Evolutionary conservation across 2,888 invertebrate genomes (phyloP), one percentile per base, ranked within the genome.

Genomic region (Rhaphigaster nebulosa): DNA sequence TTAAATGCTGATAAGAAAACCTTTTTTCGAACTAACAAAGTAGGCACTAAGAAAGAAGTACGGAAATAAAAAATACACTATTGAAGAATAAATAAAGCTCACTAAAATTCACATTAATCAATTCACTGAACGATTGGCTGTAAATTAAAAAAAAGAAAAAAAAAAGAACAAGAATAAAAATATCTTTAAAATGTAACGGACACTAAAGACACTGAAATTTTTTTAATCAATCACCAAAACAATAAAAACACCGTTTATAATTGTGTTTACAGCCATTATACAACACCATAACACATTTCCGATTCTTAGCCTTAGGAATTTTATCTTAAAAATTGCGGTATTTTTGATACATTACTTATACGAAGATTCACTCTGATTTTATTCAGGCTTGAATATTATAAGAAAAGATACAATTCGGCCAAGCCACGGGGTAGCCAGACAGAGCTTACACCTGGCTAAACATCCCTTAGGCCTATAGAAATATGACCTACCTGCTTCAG

Each of bases 401-500:
- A 29, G 20, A 38, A 29, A 23, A 76, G 70, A 76, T 76, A 38
- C 23, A 38, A 70, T 60, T 70, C 3, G 34, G 13, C 1, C 34
- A 20, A 38, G 34, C 6, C 8, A 38, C 20, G 70, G 38, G 20
- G 38, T 3, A 29, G 38, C 8, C 34, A 76, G 70, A 76, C 70
- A 76, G 34, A 76, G 18, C 26, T n/a, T 45, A 29, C 89, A 89
- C 89, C 89, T 89, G 89, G 89, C 65, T 60, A 89, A 89, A 89
- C 89, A 89, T 89, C 89, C 89, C 87, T 34, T 89, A 38, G 45
- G 23, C 52, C 76, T 76, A 89, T 89, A 45, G 89, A 89, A 89
- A 89, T 89, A 76, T 76, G 89, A 89, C 60, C 89, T 89, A 89
- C 89, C 89, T 89, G 89, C 70, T 52, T 45, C 76, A 29, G 52